These are phyloP conservation scores for Diarsia brunnea DNA, from an alignment of 2,888 invertebrate genomes.

Conservation along the genomic window DNA sequence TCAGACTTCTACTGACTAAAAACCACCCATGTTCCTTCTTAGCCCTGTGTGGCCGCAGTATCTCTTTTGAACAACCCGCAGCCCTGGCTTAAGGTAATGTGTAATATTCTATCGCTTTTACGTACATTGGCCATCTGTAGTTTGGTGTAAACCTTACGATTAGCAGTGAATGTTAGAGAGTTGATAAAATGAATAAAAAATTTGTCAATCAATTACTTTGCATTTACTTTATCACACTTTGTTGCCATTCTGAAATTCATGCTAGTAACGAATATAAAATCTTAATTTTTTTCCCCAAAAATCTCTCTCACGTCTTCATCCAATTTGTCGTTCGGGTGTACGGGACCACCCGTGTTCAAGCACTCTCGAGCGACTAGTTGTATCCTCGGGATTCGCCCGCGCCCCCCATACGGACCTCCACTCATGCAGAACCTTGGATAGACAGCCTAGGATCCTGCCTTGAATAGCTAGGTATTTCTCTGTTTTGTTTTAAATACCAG, in stretches of 20 bases:
- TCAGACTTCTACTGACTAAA: too few species aligned
- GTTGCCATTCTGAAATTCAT: too few species aligned
- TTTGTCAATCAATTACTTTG: too few species aligned
- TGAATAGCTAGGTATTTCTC: slow-evolving; percentile 7
- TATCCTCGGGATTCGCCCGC: slow-evolving; percentile 67
- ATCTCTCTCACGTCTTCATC: slow-evolving; percentile 19
- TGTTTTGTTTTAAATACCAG: background rate
- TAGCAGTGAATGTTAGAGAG: too few species aligned
- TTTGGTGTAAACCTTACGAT: background rate
- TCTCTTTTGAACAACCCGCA: too few species aligned
- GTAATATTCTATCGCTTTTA: background rate
- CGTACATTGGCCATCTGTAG: background rate
- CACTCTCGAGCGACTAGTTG: slow-evolving; percentile 76
- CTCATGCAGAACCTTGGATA: slow-evolving; percentile 43
- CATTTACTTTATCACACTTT: too few species aligned
- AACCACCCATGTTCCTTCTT: too few species aligned
- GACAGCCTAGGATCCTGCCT: slow-evolving; percentile 21
- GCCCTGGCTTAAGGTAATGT: too few species aligned
- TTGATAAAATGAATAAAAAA: too few species aligned
- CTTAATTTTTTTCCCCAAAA: background rate
- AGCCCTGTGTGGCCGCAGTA: too few species aligned
- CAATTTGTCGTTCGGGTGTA: slow-evolving; percentile 72
- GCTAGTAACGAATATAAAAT: background rate
- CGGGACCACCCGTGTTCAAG: slow-evolving; percentile 84
- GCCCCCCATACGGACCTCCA: slow-evolving; percentile 38